Evolutionary conservation across 2,113 vertebrate species (phyloP).

Genomic region (Syrrhaptes paradoxus): DNA sequence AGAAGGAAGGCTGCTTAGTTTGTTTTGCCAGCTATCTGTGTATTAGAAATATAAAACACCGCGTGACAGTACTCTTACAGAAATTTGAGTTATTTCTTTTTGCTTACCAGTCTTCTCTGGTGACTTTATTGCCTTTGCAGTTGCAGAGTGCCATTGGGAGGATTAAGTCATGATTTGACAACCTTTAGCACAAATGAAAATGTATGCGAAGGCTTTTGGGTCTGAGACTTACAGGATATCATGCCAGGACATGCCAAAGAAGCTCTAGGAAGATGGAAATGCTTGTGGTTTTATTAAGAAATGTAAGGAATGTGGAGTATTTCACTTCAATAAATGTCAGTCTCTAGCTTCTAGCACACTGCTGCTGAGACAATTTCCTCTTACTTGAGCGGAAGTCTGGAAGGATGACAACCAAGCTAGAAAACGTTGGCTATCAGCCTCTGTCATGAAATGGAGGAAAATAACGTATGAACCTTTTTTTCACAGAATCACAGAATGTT

Average conservation of each 20-base stretch:
- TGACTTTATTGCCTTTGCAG: not conserved
- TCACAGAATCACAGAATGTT: too few relatives aligned
- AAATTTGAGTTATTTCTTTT: not conserved
- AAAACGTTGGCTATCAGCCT: not conserved
- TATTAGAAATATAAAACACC: not conserved
- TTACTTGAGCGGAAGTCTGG: not conserved
- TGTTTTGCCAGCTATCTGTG: not conserved
- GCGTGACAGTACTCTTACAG: not conserved
- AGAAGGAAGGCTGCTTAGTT: not conserved
- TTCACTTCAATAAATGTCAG: not conserved
- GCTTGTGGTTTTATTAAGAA: constrained; percentile 37
- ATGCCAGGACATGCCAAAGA: constrained; percentile 19
- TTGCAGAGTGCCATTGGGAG: not conserved
- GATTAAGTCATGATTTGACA: not conserved
- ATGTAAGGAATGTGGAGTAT: constrained; percentile 1
- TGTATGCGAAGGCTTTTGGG: not conserved
- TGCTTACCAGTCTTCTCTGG: not conserved
- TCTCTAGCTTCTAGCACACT: not conserved
- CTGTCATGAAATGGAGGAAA: not conserved
- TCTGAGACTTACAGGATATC: not conserved
- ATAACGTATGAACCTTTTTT: not conserved
- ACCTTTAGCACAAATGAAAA: not conserved
- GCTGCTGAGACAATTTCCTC: constrained; percentile 51
- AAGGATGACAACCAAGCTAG: not conserved
- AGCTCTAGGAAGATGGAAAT: constrained; percentile 17